Base-by-base conservation (phyloP, 2,888 invertebrate species). In the Carpatolechia fugitivella region DNA sequence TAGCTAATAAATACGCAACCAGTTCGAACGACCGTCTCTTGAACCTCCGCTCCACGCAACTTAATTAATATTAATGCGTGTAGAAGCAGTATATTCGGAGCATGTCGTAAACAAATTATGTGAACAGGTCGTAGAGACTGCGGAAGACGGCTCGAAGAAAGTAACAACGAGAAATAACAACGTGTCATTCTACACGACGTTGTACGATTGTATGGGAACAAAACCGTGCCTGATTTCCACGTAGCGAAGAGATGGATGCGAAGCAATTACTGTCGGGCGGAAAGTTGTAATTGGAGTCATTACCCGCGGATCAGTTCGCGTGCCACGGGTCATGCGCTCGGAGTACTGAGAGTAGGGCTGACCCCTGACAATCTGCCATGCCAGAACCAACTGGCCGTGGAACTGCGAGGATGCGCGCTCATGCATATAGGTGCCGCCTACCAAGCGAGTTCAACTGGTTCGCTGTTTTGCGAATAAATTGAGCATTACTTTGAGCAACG, bases 81-180 rank as follows among this genome's bases (percentile, higher is more conserved):
- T 4, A 38, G 24, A n/a, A n/a, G 13, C 13, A 6, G 1, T n/a
- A 46, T 31, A 48, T 48, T 31, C 48, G 48, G 33, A 48, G 48
- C 33, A 33, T 16, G 48, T 31, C 33, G 48, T 48, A 48, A 48
- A 48, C 48, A 48, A 16, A 48, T 48, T 48, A 48, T 48, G 33
- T 48, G 48, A 48, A 33, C 30, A 48, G 33, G 8, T 8, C 11
- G 10, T n/a, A n/a, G n/a, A n/a, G n/a, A n/a, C 33, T n/a, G 33
- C 31, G 18, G 48, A 16, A 48, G n/a, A 18, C 14, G 46, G 30
- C 14, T 29, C 29, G 46, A 44, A 24, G 30, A 46, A 46, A 46
- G 30, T 46, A 30, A 46, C 14, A 46, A 30, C 46, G 6, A 1
- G 24, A 1, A 41, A 41, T 20, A 24, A 24, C 41, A 24, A 7